phyloP scores from a whole-genome alignment of 2,113 vertebrate species.

The Alaudala cheleensis region DNA sequence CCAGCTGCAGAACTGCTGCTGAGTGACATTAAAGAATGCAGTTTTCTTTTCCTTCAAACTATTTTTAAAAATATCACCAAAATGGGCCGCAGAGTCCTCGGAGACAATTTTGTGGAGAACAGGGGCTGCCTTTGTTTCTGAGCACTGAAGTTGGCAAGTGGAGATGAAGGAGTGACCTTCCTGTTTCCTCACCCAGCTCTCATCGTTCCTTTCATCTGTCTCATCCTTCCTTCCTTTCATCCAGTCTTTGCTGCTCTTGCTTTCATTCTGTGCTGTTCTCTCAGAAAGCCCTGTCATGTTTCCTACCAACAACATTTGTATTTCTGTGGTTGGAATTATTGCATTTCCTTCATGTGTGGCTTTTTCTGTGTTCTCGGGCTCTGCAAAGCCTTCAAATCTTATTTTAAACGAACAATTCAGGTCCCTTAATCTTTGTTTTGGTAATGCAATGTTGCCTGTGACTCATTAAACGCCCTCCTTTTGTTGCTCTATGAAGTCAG shows the following conservation, averaged over 20 bases:
- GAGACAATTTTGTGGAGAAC: constrained; percentile 40
- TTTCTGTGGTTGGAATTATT: not conserved
- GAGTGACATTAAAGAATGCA: constrained; percentile 54
- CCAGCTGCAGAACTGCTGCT: constrained; percentile 29
- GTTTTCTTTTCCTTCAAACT: constrained; percentile 4
- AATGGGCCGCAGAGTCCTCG: constrained; percentile 11
- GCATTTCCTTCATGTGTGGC: constrained; percentile 5
- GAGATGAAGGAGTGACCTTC: constrained; percentile 53
- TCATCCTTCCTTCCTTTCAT: constrained; percentile 53
- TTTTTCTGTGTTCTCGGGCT: not conserved
- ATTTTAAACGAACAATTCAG: not conserved
- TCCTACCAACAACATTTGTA: constrained; percentile 15
- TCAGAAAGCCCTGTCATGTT: constrained; percentile 15
- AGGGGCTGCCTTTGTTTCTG: constrained; percentile 43
- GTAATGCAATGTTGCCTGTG: constrained; percentile 23
- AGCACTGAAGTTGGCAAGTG: constrained; percentile 18
- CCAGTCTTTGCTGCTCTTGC: constrained; percentile 3
- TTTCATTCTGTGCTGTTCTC: constrained; percentile 23
- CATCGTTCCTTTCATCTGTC: constrained; percentile 55
- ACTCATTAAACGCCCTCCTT: constrained; percentile 22
- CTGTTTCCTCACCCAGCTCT: constrained; percentile 24
- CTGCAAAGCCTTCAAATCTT: constrained; percentile 20
- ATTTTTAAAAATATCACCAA: constrained; percentile 44
- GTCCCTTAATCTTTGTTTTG: constrained; percentile 37
- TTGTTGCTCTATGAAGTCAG: constrained; percentile 5